Conservation (phyloP, 2,113 vertebrate genomes). For the Formicarius rufipectus region DNA sequence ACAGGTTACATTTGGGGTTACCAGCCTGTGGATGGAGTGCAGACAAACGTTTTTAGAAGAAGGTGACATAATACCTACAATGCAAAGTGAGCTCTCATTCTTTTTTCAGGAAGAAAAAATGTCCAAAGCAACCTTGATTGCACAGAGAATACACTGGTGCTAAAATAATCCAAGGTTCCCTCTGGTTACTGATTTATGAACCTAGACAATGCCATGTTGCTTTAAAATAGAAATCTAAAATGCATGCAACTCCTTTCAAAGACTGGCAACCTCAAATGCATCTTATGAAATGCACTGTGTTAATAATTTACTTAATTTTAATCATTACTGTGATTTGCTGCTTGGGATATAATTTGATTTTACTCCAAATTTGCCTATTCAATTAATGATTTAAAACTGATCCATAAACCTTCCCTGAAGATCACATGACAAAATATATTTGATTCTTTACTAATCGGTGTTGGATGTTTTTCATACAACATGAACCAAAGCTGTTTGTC, state of each 20-base stretch:
- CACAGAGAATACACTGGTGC: background rate
- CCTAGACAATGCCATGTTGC: background rate
- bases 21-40: background rate
- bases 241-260: background rate
- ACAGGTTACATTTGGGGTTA: background rate
- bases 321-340: background rate
- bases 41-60: background rate
- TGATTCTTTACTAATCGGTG: background rate
- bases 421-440: background rate
- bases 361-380: background rate
- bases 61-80: background rate
- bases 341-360: background rate
- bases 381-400: background rate
- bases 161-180: background rate
- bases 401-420: background rate
- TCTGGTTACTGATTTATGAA: background rate
- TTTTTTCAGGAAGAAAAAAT: background rate
- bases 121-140: background rate
- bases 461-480: background rate
- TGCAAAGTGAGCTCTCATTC: background rate
- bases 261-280: background rate
- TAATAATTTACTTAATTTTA: constrained; percentile 25
- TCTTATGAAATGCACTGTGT: background rate
- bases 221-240: background rate
- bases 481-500: background rate